Conservation (phyloP, 2,797 vertebrate species). For the Peromyscus melanophrys region DNA sequence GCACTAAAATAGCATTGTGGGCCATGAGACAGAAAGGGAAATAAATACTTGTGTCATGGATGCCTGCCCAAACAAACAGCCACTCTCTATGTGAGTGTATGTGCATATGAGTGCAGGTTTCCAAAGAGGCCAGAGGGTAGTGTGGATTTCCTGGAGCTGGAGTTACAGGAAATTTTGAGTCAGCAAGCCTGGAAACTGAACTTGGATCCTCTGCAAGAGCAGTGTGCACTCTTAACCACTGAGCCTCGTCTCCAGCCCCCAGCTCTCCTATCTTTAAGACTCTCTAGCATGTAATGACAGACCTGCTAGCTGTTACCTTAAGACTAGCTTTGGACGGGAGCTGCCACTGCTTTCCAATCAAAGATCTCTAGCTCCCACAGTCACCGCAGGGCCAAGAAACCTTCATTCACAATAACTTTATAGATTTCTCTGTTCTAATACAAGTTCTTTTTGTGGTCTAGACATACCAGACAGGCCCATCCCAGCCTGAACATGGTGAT, state of each 20-base stretch:
- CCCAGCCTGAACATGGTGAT: neutral
- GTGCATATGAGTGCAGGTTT: neutral
- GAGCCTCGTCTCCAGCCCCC: neutral
- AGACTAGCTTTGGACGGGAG: neutral
- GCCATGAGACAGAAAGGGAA: neutral
- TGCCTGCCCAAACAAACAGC: neutral
- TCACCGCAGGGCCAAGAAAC: neutral
- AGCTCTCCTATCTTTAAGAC: neutral
- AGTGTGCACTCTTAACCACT: no score
- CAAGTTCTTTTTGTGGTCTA: neutral
- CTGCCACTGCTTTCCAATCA: neutral
- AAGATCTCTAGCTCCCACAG: neutral
- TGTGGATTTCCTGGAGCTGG: neutral
- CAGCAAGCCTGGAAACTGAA: neutral
- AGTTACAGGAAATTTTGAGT: neutral
- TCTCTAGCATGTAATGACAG: neutral
- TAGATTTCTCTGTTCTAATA: neutral
- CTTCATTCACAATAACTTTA: neutral
- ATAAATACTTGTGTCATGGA: neutral
- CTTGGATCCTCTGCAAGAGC: neutral
- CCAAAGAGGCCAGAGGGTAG: neutral
- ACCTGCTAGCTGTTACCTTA: neutral
- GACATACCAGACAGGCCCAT: neutral
- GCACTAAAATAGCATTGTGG: neutral
- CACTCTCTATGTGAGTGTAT: neutral